Percentiles rank a stretch among this genome's conserved stretches.
These are phyloP conservation scores for Amblyjoppa fuscipennis DNA, from an alignment of 2,888 invertebrate species.

Conservation along the genomic window DNA sequence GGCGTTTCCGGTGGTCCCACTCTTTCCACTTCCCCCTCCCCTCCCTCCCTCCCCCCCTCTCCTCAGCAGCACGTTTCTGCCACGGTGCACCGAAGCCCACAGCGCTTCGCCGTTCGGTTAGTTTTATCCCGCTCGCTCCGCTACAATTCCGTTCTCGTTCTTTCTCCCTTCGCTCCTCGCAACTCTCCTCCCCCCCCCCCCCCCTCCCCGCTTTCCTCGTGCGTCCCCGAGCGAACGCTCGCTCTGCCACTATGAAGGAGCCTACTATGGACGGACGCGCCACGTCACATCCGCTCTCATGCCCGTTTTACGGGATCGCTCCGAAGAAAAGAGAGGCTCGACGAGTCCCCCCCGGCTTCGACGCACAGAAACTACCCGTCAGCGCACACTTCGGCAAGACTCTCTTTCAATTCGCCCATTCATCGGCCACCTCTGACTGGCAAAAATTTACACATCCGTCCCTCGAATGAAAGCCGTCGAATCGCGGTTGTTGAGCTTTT, in stretches of 20 bases:
- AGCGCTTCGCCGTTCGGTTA: slow-evolving; percentile 47
- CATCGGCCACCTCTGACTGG: too few species aligned
- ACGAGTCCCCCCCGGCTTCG: background rate
- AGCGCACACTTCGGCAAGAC: slow-evolving; percentile 3
- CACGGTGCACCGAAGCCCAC: slow-evolving; percentile 3
- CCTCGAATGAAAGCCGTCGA: background rate
- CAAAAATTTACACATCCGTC: too few species aligned
- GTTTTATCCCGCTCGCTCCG: slow-evolving; percentile 55
- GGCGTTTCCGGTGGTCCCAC: slow-evolving; percentile 81
- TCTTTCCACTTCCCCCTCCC: slow-evolving; percentile 64
- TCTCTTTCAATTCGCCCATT: slow-evolving; percentile 18
- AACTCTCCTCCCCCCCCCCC: slow-evolving; percentile 54
- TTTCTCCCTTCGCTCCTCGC: slow-evolving; percentile 49
- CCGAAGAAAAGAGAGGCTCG: slow-evolving; percentile 36
- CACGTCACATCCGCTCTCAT: slow-evolving; percentile 75
- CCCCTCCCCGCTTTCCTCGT: slow-evolving; percentile 51
- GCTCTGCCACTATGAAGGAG: slow-evolving; percentile 43
- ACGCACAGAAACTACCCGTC: slow-evolving; percentile 23
- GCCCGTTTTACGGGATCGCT: slow-evolving; percentile 59
- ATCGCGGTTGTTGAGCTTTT: background rate
- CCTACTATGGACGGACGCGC: slow-evolving; percentile 55
- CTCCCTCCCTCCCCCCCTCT: slow-evolving; percentile 40
- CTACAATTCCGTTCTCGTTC: slow-evolving; percentile 49
- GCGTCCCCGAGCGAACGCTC: slow-evolving; percentile 33
- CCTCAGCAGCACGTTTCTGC: too few species aligned